Base-by-base conservation (phyloP, 2,113 vertebrate genomes). In the Rissa tridactyla region DNA sequence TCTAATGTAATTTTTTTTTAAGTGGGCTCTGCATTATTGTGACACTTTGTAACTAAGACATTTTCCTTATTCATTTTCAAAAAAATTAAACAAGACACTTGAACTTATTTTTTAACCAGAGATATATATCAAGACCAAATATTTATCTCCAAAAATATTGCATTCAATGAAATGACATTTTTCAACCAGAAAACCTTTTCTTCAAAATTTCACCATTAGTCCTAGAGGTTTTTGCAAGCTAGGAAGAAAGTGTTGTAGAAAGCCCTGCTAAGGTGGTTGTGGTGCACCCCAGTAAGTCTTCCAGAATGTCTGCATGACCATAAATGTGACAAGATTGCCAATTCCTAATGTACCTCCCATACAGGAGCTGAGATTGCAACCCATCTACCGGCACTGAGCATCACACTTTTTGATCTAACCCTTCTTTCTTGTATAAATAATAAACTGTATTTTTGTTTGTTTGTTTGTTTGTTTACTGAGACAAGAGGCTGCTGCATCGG, bases 371-470 rank as follows among this genome's bases (percentile, higher is more conserved):
- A 40, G 40, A 58, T n/a, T 82, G 10, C 42, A 88, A 46, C 13
- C 13, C 51, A 94, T 25, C 34, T 70, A 20, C 46, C 32, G 32
- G 52, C 57, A 89, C 1, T 77, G 42, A 52, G 5, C 6, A 57
- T 73, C 51, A 44, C 10, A 18, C 6, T 81, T 80, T 88, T 78
- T 61, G 16, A 65, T 88, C 49, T 73, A 66, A 16, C 2, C 55
- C 26, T 92, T 73, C 30, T 90, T 94, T 80, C 57, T 89, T 89
- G 26, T 71, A 64, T 84, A 88, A 94, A 77, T 82, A 86, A 82
- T 72, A 62, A 68, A 13, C 6, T 58, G 3, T 8, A 5, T 21
- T 15, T 64, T 55, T 30, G 10, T 38, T 64, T 51, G 18, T 70
- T 65, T 57, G 19, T 65, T 65, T 46, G 6, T 80, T 89, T 71